Conservation (phyloP, 2,888 invertebrate genomes). For the Leptura quadrifasciata region DNA sequence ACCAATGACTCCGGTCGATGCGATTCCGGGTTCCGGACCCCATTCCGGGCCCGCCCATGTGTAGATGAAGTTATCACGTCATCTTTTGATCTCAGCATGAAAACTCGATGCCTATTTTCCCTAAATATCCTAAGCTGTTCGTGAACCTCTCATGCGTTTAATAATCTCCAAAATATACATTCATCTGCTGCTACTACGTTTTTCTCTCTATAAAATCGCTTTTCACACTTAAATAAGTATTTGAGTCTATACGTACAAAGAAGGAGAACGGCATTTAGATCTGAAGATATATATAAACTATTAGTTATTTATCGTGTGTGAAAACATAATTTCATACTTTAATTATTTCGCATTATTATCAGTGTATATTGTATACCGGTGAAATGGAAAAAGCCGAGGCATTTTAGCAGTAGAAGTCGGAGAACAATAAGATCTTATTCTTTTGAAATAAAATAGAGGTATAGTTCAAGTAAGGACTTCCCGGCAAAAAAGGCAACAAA, state of each 20-base stretch:
- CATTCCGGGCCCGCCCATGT: conserved; percentile 70
- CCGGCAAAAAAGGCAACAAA: no score
- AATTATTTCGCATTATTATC: no score
- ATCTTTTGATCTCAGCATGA: conserved; percentile 57
- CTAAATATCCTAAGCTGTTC: conserved; percentile 62
- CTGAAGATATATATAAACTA: no score
- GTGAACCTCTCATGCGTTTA: conserved; percentile 40
- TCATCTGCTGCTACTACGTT: conserved; percentile 27
- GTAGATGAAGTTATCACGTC: conserved; percentile 71
- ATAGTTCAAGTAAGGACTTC: no score
- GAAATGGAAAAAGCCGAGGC: no score
- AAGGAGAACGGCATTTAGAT: no score
- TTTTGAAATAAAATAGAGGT: no score
- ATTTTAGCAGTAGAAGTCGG: no score
- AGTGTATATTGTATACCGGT: no score
- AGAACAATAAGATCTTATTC: no score
- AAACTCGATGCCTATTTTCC: conserved; percentile 68
- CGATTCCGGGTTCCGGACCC: conserved; percentile 72
- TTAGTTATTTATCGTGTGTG: no score
- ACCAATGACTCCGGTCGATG: conserved; percentile 68
- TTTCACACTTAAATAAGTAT: conserved; percentile 29
- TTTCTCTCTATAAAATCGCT: conserved; percentile 18
- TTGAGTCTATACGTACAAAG: not conserved
- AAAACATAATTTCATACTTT: no score
- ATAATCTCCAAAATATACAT: conserved; percentile 32